Evolutionary conservation across 2,888 invertebrate genomes (phyloP), one percentile per base, ranked within the genome.

Genomic region (Andrena marginata): DNA sequence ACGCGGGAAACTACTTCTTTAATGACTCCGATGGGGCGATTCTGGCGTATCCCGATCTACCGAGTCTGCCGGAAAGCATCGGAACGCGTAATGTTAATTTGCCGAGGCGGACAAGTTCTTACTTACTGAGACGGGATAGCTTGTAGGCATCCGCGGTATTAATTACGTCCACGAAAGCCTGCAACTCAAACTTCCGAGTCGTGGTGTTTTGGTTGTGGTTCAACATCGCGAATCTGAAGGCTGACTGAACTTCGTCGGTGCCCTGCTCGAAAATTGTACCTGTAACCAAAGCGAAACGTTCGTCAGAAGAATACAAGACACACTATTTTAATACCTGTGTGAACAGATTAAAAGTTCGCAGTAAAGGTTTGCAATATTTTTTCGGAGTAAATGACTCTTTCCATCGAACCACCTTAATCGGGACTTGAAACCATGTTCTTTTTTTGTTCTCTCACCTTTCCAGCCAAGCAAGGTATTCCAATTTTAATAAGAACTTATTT

Each of bases 61-160:
- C 0, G 16, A 35, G 29, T 29, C 2, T 10, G 3, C 10, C 10
- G 26, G 29, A 10, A 20, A n/a, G 33, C 49, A 23, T 29, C 29
- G 33, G 8, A 51, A 48, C 33, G 33, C 26, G 8, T 35, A 49
- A 26, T 48, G 26, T 10, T 35, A 64, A 77, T 72, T 62, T 63
- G 49, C 56, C 35, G 56, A 51, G 62, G 65, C 62, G 60, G 20
- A 33, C 13, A 85, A 80, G 73, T 73, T 86, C 51, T 35, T 90
- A 97, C 98, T 97, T 95, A 98, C 98, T 98, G 87, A 98, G 95
- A 91, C 98, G 96, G 62, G 98, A 98, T 80, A 98, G 95, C 94
- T 98, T 98, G 95, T 98, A 98, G 82, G 98, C 98, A 94, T 98
- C 98, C 29, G 98, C 98, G 13, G 98, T 98, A 94, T 98, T 97